phyloP scores from a whole-genome alignment of 2,797 vertebrate species.

The Rhabdophis nuchalis region DNA sequence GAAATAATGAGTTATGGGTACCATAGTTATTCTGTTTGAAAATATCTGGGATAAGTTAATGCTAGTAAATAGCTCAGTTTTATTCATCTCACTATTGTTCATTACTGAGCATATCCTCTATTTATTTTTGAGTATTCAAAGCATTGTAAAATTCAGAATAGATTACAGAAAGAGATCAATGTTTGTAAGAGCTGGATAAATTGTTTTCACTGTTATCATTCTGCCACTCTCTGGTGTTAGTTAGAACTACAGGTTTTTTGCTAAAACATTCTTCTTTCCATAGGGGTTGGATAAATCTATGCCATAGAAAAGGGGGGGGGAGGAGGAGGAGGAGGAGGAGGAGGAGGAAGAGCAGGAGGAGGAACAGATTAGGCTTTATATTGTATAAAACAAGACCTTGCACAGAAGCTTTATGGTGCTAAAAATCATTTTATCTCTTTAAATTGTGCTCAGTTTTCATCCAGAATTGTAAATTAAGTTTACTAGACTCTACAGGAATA shows the following conservation, averaged over 20 bases:
- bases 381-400: background rate
- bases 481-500: background rate
- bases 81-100: background rate
- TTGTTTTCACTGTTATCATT: conserved; percentile 38
- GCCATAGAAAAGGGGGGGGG: background rate
- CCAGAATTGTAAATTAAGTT: background rate
- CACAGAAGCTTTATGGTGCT: background rate
- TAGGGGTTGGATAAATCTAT: background rate
- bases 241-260: conserved; percentile 35
- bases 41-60: background rate
- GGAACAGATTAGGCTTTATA: background rate
- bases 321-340: too few species aligned
- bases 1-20: background rate
- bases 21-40: background rate
- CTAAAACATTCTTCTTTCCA: background rate
- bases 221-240: conserved; percentile 47
- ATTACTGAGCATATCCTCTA: conserved; percentile 33
- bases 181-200: background rate
- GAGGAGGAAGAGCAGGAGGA: too few species aligned
- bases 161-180: conserved; percentile 10
- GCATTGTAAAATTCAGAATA: conserved; percentile 26
- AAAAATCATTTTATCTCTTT: background rate
- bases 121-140: conserved; percentile 40
- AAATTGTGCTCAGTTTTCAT: background rate
- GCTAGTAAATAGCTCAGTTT: conserved; percentile 20